Base-by-base conservation (phyloP, 2,797 vertebrate species). In the Melopsittacus undulatus region DNA sequence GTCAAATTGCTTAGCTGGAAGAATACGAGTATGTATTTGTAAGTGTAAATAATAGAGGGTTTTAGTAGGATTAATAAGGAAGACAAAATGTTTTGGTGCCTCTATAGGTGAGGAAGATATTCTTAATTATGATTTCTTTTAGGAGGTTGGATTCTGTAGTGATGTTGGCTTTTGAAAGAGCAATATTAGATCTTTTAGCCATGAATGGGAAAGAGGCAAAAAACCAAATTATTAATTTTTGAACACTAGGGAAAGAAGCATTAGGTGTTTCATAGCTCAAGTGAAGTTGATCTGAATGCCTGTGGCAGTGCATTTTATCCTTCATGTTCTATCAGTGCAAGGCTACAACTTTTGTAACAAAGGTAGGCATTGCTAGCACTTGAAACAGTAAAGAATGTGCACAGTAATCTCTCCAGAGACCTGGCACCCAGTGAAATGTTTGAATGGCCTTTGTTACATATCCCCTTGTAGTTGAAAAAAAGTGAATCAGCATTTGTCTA, bases 141-240 rank as follows among this genome's bases (percentile, higher is more conserved):
- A 94, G 57, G 61, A 88, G 82, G 59, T 93, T 88, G 62, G 80
- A 79, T 77, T 86, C 73, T 92, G 13, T 90, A 95, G 93, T 95
- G 97, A 83, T 54, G 94, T 93, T 79, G 48, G 43, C 81, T 94
- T 95, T 90, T 94, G 84, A 76, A 96, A 91, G 78, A 94, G 75
- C 57, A 68, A 49, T 83, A 74, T 90, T 95, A 92, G 96, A 87
- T 94, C 86, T 88, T 77, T 46, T 73, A 92, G 59, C 68, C 20
- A 32, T 70, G 74, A 89, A 75, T 78, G 34, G 46, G 30, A 84
- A 89, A 63, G 27, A 34, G 24, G 66, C 48, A 12, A 34, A 54
- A 46, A 46, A 43, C 46, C 23, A 29, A 61, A 63, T 36, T 68
- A n/a, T 54, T 83, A 4, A 46, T 51, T 92, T 21, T 29, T 73